Evolutionary conservation across 2,888 invertebrate species (phyloP).

Genomic region (Pilophorus perplexus): DNA sequence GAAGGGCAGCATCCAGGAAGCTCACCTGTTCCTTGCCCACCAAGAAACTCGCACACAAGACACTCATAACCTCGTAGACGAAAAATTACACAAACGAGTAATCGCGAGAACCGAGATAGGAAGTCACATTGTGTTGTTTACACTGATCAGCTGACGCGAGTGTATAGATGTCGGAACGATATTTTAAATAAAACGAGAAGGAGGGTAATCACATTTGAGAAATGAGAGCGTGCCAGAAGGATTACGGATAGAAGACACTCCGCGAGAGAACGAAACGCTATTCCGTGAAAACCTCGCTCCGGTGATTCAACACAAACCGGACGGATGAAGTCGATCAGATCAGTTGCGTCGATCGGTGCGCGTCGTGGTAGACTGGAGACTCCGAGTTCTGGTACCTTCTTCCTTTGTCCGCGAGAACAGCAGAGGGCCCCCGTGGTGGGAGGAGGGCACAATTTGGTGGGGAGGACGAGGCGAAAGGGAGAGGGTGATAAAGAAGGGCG

Average conservation of each 20-base stretch:
- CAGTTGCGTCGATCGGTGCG: not conserved
- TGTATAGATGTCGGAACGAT: too few species aligned
- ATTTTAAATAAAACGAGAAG: too few species aligned
- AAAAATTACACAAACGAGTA: too few species aligned
- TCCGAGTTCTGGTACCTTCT: constrained; percentile 3
- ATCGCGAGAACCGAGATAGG: too few species aligned
- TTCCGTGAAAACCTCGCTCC: constrained; percentile 2
- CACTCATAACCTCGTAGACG: too few species aligned
- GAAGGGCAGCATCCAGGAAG: constrained; percentile 29
- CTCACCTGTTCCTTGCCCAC: constrained; percentile 31
- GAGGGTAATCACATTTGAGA: too few species aligned
- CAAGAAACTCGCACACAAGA: constrained; percentile 30
- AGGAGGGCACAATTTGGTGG: too few species aligned
- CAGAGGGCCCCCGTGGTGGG: not conserved
- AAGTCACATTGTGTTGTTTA: too few species aligned
- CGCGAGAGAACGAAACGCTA: not conserved
- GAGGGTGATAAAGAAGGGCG: constrained; percentile 2
- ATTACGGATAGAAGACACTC: too few species aligned
- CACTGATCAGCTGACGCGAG: too few species aligned
- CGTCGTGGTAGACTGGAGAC: constrained; percentile 13
- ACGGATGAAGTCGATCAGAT: not conserved
- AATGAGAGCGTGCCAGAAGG: too few species aligned
- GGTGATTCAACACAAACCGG: too few species aligned
- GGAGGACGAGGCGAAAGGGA: not conserved
- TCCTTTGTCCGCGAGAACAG: constrained; percentile 4